phyloP scores from a whole-genome alignment of 1,140 invertebrate species.

The Zaprionus ghesquierei region DNA sequence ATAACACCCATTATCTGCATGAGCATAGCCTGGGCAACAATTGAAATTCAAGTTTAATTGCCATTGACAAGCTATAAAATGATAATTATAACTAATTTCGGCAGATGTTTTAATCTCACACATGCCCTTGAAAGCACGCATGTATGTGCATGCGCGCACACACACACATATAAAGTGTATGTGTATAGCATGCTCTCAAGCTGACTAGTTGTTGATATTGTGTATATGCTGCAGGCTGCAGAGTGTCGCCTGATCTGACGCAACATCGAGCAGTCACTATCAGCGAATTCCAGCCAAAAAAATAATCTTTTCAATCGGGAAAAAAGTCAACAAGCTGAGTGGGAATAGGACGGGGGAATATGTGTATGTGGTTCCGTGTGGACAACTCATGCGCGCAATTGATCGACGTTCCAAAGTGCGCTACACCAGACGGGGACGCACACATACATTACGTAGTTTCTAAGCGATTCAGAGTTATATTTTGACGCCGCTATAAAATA shows the following conservation, averaged over 20 bases:
- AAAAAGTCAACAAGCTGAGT: not conserved
- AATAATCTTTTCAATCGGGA: slow-evolving; percentile 9
- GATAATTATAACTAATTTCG: not conserved
- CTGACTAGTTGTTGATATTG: not conserved
- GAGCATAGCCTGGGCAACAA: not conserved
- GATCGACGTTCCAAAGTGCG: slow-evolving; percentile 55
- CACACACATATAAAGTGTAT: not conserved
- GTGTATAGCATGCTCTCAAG: not conserved
- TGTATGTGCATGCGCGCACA: not conserved
- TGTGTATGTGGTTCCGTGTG: not conserved
- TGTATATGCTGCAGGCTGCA: not conserved
- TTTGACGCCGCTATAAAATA: slow-evolving; percentile 55
- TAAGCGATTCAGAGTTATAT: slow-evolving; percentile 66
- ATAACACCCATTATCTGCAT: not conserved
- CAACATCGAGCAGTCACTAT: slow-evolving; percentile 1
- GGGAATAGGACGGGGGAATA: no score
- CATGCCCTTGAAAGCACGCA: slow-evolving; percentile 7
- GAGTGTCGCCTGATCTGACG: not conserved
- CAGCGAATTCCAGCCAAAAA: slow-evolving; percentile 1
- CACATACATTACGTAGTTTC: slow-evolving; percentile 70
- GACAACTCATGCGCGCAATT: slow-evolving; percentile 35
- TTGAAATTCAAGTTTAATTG: not conserved
- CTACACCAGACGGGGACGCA: not conserved
- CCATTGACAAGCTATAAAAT: not conserved
- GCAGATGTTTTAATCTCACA: not conserved